phyloP scores from a whole-genome alignment of 2,797 vertebrate species.

The Rhinichthys osculus region DNA sequence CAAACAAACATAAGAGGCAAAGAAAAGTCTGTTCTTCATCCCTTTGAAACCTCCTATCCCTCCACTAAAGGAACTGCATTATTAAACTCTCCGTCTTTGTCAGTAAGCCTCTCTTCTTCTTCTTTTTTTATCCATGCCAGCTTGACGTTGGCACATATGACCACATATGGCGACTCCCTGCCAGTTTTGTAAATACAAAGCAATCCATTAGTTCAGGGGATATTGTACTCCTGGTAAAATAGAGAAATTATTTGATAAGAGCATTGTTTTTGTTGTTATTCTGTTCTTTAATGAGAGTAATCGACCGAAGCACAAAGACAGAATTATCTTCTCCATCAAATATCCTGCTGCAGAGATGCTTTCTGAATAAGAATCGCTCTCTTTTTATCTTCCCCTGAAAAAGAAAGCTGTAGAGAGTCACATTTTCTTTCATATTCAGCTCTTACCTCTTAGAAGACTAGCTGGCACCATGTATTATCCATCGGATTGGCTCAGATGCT shows the following conservation, averaged over 20 bases:
- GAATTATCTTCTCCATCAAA: slow-evolving; percentile 48
- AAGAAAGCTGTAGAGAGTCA: slow-evolving; percentile 36
- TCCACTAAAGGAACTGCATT: slow-evolving; percentile 27
- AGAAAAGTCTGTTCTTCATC: slow-evolving; percentile 15
- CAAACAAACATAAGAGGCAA: slow-evolving; percentile 35
- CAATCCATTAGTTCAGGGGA: slow-evolving; percentile 44
- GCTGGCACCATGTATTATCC: slow-evolving; percentile 46
- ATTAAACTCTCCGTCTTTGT: slow-evolving; percentile 39
- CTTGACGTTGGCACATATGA: slow-evolving; percentile 24
- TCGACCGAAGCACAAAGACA: slow-evolving; percentile 2
- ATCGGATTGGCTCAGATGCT: slow-evolving; percentile 33
- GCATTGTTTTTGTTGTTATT: slow-evolving; percentile 41
- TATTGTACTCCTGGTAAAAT: slow-evolving; percentile 24
- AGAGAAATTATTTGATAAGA: slow-evolving; percentile 22
- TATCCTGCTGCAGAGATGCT: slow-evolving; percentile 38
- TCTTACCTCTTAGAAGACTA: slow-evolving; percentile 34
- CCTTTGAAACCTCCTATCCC: slow-evolving; percentile 34
- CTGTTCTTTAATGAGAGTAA: slow-evolving; percentile 46
- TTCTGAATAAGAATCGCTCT: slow-evolving; percentile 18
- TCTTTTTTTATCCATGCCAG: slow-evolving; percentile 4
- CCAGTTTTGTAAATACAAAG: slow-evolving; percentile 39
- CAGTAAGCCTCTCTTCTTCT: slow-evolving; percentile 12
- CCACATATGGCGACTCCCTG: slow-evolving; percentile 3
- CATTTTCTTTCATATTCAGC: slow-evolving; percentile 33
- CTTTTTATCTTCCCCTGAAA: slow-evolving; percentile 29